Conservation (phyloP, 2,113 vertebrate genomes). For the Lepidothrix coronata region DNA sequence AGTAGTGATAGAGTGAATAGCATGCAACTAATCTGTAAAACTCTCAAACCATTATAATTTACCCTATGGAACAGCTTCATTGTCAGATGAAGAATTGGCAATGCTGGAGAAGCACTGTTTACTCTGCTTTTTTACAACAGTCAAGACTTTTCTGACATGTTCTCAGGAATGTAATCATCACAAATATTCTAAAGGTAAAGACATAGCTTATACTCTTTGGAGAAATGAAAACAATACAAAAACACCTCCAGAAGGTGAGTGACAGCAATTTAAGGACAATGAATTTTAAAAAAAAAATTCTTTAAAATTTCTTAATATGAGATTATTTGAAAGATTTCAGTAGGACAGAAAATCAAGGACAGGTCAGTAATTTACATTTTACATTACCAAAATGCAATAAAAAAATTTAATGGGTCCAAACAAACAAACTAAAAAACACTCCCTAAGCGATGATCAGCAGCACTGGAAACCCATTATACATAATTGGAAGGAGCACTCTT, state of each 20-base stretch:
- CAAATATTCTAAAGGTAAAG: not conserved
- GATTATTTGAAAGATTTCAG: not conserved
- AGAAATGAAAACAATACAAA: not conserved
- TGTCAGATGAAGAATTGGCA: constrained; percentile 14
- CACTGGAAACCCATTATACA: not conserved
- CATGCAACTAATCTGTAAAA: constrained; percentile 30
- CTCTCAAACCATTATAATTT: constrained; percentile 42
- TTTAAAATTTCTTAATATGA: not conserved
- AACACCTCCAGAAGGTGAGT: not conserved
- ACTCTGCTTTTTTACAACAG: not conserved
- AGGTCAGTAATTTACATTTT: not conserved
- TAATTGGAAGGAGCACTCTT: not conserved
- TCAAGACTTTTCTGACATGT: constrained; percentile 22
- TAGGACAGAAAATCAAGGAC: not conserved
- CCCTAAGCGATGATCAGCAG: not conserved
- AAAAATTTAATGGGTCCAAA: not conserved
- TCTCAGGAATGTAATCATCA: not conserved
- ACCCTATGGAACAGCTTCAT: constrained; percentile 3
- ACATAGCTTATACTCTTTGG: not conserved
- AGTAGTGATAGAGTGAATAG: not conserved
- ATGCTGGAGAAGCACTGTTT: not conserved
- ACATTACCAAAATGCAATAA: not conserved
- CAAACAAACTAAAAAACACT: not conserved
- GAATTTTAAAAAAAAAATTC: not conserved
- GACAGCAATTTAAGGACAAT: not conserved